These are phyloP conservation scores for Stratiomys singularior DNA, from an alignment of 2,888 invertebrate species.

Conservation along the genomic window DNA sequence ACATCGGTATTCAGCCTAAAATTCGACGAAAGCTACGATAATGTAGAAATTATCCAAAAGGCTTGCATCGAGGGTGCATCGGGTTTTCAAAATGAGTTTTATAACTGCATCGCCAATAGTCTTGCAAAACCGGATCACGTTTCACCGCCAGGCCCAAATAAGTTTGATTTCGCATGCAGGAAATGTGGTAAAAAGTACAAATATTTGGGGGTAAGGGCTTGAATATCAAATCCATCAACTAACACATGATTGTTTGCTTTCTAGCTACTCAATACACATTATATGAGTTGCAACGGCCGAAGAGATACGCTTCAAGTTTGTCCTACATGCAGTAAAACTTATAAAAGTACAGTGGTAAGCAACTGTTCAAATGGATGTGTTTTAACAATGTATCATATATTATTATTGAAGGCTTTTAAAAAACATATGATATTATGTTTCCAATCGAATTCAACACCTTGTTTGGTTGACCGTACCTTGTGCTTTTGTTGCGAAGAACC, in stretches of 20 bases:
- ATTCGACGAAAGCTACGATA: constrained; percentile 8
- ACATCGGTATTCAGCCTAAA: constrained; percentile 30
- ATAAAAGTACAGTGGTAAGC: constrained; percentile 17
- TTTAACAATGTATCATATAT: neutral
- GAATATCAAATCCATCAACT: no score
- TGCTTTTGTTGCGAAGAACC: constrained; percentile 40
- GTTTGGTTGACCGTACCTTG: constrained; percentile 9
- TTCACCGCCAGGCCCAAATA: neutral
- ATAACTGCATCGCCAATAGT: neutral
- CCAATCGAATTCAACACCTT: neutral
- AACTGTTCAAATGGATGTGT: neutral
- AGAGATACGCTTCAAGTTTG: constrained; percentile 1
- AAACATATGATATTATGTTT: constrained; percentile 16
- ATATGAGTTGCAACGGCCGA: neutral
- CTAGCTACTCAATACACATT: neutral
- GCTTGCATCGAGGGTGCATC: neutral
- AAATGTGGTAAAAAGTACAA: constrained; percentile 34
- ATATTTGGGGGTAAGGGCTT: constrained; percentile 6
- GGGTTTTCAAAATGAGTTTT: constrained; percentile 17
- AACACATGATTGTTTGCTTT: constrained; percentile 2
- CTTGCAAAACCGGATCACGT: neutral
- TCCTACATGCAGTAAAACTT: constrained; percentile 4
- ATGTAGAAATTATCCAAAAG: constrained; percentile 16
- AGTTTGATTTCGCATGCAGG: neutral
- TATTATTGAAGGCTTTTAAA: neutral